Base-by-base conservation (phyloP, 2,797 vertebrate species). In the Rhyacichthys aspro region DNA sequence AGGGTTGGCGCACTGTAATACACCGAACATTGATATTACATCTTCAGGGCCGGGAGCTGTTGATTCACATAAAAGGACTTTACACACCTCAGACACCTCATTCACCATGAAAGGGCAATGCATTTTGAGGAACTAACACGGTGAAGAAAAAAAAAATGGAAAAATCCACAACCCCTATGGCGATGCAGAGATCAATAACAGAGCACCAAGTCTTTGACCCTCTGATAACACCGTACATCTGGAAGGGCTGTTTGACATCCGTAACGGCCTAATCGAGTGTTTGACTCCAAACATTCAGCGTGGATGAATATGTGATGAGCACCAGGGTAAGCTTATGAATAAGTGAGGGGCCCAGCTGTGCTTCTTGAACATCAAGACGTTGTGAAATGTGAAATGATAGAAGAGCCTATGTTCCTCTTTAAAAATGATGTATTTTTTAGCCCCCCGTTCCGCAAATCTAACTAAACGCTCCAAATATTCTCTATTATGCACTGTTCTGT, bases 271-370 rank as follows among this genome's bases (percentile, higher is more conserved):
- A 81, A 89, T 88, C 69, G 72, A 61, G 61, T 60, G 77, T 80
- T 86, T 84, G 82, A 84, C 82, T 88, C 73, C 70, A 71, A 85
- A 86, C 68, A 59, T 78, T 78, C 74, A 32, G 54, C 36, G 58
- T 85, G 83, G 86, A 83, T 85, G 78, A 88, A 88, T 88, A 88
- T 85, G 59, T 79, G 67, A 88, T 89, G 81, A 84, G 66, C 37
- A 1, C 16, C 9, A 17, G 74, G 66, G 79, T 83, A 73, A 70
- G 72, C 74, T 79, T 70, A 86, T 90, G 83, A 90, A 90, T 90
- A 88, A 87, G 72, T 82, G 80, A 86, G 67, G 42, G 71, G 23
- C 52, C 73, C 86, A 83, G 81, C 85, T 84, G 84, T 78, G 78
- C 76, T 59, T 78, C 59, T 68, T 48, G 67, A 70, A 78, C 55